phyloP scores from a whole-genome alignment of 2,888 invertebrate genomes.

The Meloe dianella region DNA sequence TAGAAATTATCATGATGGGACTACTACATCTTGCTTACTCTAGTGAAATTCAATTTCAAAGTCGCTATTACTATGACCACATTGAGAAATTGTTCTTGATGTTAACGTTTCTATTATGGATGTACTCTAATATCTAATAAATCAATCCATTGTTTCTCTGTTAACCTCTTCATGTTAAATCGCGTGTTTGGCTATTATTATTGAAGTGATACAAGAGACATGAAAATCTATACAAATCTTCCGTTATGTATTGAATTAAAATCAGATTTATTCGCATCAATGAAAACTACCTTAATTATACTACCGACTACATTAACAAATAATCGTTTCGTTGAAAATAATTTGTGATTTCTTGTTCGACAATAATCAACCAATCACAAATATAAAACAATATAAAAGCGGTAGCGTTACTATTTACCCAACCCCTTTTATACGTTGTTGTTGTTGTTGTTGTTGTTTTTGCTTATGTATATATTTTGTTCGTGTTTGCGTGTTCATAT shows the following conservation, averaged over 20 bases:
- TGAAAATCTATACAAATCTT: slow-evolving; percentile 16
- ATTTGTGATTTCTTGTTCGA: not conserved
- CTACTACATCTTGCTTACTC: no score
- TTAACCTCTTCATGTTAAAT: slow-evolving; percentile 25
- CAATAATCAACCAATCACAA: not conserved
- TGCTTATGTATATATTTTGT: no score
- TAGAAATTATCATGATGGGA: no score
- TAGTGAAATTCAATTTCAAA: no score
- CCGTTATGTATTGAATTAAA: slow-evolving; percentile 7
- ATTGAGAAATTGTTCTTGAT: no score
- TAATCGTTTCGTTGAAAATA: slow-evolving; percentile 13
- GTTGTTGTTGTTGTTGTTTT: no score
- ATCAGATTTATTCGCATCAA: slow-evolving; percentile 1
- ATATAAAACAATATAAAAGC: not conserved
- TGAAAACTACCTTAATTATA: slow-evolving; percentile 1
- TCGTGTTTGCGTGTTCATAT: slow-evolving; percentile 27
- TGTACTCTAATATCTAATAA: not conserved
- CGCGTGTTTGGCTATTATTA: slow-evolving; percentile 33
- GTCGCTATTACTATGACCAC: no score
- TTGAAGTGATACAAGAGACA: slow-evolving; percentile 24
- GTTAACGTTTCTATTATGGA: not conserved
- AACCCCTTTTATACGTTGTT: not conserved
- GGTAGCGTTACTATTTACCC: not conserved
- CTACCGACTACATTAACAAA: not conserved
- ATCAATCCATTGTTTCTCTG: not conserved